Evolutionary conservation across 2,888 invertebrate species (phyloP), one percentile per base, ranked within the genome.

Genomic region (Cantharis lateralis): DNA sequence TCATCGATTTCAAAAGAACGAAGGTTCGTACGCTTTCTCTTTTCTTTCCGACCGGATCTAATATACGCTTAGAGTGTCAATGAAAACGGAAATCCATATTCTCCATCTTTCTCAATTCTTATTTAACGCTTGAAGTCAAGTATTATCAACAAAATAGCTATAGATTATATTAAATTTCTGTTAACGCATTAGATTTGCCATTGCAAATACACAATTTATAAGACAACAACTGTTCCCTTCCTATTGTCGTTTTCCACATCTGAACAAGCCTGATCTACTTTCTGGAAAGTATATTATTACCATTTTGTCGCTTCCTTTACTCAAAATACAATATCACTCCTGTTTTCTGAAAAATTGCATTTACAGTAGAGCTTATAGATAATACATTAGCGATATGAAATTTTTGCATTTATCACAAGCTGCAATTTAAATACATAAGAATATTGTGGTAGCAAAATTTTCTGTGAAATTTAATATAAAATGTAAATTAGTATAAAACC

Each of bases 11-110:
- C 80, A 82, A 83, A 81, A 79, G 81, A 80, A 77, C 72, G 74
- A 76, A 70, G 72, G 75, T 71, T 74, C 26, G 72, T 66, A 28
- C 72, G 69, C 63, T 63, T 74, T 76, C 76, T 76, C 72, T 68
- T 81, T 81, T 82, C 81, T 81, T 83, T 83, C 80, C 79, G 78
- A 74, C 80, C 82, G 82, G 82, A 82, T 82, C 82, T 82, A 83
- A 83, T 82, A 83, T 82, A 81, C 82, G 80, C 81, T 81, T 78
- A 77, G 78, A 81, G 82, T 83, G 82, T 82, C 83, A 82, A 81
- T 83, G 82, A 81, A 83, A 83, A 78, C 82, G 78, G 78, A 78
- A 78, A 80, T 80, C 80, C 77, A 77, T 75, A 77, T 80, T 74
- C 70, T 73, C 75, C 28, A 20, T 74, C 77, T 72, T 76, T 69